Evolutionary conservation across 2,888 invertebrate species (phyloP).

Genomic region (Drosophila tripunctata): DNA sequence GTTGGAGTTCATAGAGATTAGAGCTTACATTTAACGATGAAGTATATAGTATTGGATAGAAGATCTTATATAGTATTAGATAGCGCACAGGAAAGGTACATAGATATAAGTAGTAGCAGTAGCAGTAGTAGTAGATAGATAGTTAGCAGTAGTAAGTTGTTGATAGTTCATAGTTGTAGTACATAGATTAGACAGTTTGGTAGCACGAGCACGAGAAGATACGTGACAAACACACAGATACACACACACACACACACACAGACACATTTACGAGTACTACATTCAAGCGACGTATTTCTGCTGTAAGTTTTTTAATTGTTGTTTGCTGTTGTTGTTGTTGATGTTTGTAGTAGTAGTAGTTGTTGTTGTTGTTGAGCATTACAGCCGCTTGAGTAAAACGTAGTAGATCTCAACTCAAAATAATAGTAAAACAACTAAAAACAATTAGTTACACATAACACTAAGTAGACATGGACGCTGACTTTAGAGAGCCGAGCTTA

Average conservation of each 20-base stretch:
- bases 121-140: conserved; percentile 16
- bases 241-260: conserved; percentile 43
- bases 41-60: conserved; percentile 7
- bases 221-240: conserved; percentile 40
- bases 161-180: conserved; percentile 19
- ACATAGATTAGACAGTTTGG: conserved; percentile 28
- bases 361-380: conserved; percentile 27
- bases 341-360: conserved; percentile 34
- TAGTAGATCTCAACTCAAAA: conserved; percentile 26
- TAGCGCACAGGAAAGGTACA: conserved; percentile 48
- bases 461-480: conserved; percentile 19
- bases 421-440: conserved; percentile 47
- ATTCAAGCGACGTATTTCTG: conserved; percentile 50
- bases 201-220: conserved; percentile 38
- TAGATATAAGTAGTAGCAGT: conserved; percentile 31
- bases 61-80: conserved; percentile 22
- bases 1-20: conserved; percentile 25
- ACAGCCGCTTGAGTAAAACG: conserved; percentile 34
- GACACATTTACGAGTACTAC: conserved; percentile 33
- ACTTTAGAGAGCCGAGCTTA: conserved; percentile 16
- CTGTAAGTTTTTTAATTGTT: conserved; percentile 26
- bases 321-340: conserved; percentile 37
- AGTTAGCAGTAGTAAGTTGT: conserved; percentile 30
- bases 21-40: conserved; percentile 31
- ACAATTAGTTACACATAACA: conserved; percentile 58